Conservation (phyloP, 2,888 invertebrate genomes). For the Drosophila anomalipes region DNA sequence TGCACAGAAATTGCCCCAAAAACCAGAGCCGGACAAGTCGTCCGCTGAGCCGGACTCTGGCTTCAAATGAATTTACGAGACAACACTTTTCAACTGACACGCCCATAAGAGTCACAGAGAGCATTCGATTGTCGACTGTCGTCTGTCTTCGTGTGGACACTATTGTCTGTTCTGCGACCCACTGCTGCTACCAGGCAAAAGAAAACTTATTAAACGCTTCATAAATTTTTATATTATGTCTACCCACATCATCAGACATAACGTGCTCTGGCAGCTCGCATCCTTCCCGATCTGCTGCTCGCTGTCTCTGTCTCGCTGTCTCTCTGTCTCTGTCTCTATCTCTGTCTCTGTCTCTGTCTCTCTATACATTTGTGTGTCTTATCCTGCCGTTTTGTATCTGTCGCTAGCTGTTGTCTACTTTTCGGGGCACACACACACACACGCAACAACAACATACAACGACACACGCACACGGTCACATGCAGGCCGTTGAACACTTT, state of each 20-base stretch:
- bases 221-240: slow-evolving; percentile 83
- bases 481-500: slow-evolving; percentile 79
- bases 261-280: slow-evolving; percentile 59
- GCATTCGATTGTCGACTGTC: slow-evolving; percentile 51
- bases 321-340: slow-evolving; percentile 31
- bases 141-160: neutral
- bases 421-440: slow-evolving; percentile 45
- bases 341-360: slow-evolving; percentile 23
- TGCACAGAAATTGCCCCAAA: slow-evolving; percentile 57
- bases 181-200: slow-evolving; percentile 45
- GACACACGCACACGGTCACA: slow-evolving; percentile 36
- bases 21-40: slow-evolving; percentile 18
- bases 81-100: slow-evolving; percentile 77
- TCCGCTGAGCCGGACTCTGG: slow-evolving; percentile 36
- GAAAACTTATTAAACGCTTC: slow-evolving; percentile 83
- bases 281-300: slow-evolving; percentile 41
- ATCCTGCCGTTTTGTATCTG: slow-evolving; percentile 75
- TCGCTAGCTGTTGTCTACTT: slow-evolving; percentile 72
- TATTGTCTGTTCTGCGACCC: slow-evolving; percentile 18
- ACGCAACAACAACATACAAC: slow-evolving; percentile 32
- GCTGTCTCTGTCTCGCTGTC: neutral
- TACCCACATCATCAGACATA: slow-evolving; percentile 82
- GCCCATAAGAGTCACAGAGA: slow-evolving; percentile 48
- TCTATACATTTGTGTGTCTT: slow-evolving; percentile 54
- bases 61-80: slow-evolving; percentile 79